Evolutionary conservation across 2,888 invertebrate genomes (phyloP), one percentile per base, ranked within the genome.

Genomic region (Thereva nobilitata): DNA sequence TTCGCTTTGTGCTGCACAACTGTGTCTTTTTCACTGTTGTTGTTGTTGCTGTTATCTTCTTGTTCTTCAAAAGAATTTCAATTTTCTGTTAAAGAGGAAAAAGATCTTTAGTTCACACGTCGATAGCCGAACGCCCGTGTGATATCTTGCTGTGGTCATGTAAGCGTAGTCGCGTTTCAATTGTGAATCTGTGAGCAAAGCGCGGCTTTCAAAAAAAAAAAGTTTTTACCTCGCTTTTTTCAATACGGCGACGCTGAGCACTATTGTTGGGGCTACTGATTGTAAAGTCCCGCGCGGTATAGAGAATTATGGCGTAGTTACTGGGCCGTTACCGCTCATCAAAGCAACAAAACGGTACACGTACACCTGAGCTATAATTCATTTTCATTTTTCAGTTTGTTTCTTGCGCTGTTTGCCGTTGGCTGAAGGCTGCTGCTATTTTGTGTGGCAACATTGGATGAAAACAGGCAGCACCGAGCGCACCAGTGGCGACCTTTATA

Each of bases 361-460:
- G 59, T 66, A 66, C 66, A 66, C 59, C 45, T 61, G 59, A 59
- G 53, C 52, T 40, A 59, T 66, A 59, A 59, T 66, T 66, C 59
- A 45, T 59, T 66, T 59, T 38, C 34, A 50, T 63, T 59, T 59
- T 34, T 66, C 8, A 8, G 55, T 23, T 50, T 66, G 59, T 35
- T 59, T 66, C 40, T 34, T 53, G 52, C n/a, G n/a, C n/a, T n/a
- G n/a, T n/a, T 66, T 47, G 23, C 41, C 10, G 34, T 42, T 53
- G n/a, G n/a, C n/a, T n/a, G n/a, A n/a, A 5, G 6, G 8, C 10
- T 54, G 45, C 49, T 52, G 41, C n/a, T 4, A 37, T 34, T 40
- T n/a, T 50, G 12, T 2, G 44, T 47, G 8, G 38, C 12, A 53
- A 40, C 35, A 52, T 37, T 52, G 42, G 35, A 8, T 37, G n/a